Percentiles rank a stretch among this genome's conserved stretches.
Evolutionary conservation across 2,888 invertebrate species (phyloP).

Genomic region (Brachyptera putata): DNA sequence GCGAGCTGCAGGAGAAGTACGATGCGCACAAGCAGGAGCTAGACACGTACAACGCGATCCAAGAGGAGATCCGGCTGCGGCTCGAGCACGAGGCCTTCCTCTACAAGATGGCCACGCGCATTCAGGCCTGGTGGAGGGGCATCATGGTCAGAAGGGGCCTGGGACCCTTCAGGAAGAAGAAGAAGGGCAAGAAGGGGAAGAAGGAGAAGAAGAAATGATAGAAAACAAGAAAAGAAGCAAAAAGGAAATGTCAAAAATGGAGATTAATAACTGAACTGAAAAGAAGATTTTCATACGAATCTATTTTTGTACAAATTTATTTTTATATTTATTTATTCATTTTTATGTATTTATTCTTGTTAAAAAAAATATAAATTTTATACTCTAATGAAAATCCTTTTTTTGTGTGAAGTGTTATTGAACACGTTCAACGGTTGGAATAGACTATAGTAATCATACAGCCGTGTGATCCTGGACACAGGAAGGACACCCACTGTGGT

Average conservation of each 20-base stretch:
- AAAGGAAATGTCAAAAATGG: not conserved
- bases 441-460: no score
- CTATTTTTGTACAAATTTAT: no score
- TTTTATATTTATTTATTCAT: no score
- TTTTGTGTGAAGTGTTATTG: no score
- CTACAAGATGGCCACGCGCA: conserved; percentile 5
- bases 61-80: not conserved
- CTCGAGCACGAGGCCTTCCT: not conserved
- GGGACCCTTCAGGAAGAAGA: not conserved
- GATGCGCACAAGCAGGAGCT: not conserved
- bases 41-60: not conserved
- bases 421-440: no score
- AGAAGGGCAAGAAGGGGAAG: not conserved
- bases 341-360: no score
- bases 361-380: no score
- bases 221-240: not conserved
- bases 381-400: no score
- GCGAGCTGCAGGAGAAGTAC: not conserved
- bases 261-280: no score
- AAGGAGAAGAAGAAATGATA: not conserved
- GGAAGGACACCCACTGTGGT: no score
- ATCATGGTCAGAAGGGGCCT: not conserved
- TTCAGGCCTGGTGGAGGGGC: conserved; percentile 6
- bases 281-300: no score
- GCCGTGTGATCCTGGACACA: no score